Evolutionary conservation across 2,113 vertebrate genomes (phyloP), one percentile per base, ranked within the genome.

Genomic region (Malaclemys terrapin): DNA sequence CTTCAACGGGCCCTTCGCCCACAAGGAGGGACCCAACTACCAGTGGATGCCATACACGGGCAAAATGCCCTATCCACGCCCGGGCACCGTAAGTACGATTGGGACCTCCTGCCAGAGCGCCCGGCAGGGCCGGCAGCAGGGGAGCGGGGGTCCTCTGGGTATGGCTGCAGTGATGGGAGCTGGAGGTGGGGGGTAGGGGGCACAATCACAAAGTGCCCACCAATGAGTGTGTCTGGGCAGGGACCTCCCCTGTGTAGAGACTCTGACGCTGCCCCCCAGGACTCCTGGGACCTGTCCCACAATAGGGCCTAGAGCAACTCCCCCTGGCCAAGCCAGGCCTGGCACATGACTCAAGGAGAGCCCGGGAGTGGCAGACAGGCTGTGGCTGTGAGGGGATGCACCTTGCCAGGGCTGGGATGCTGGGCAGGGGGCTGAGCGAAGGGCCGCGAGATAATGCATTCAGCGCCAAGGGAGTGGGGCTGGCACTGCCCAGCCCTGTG

Each of bases 11-110:
- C 99, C 99, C 76, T 99, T 99, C 11, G 99, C 99, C 1, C 99
- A 99, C 98, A 99, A 99, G 94, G 99, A 99, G 86, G 99, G 99
- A 24, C 99, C 99, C 95, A 99, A 99, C 97, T 99, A 99, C 97
- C 99, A 99, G 97, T 99, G 99, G 99, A 99, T 99, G 98, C 99
- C 99, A 49, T 99, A 99, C 97, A 98, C 98, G 0, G 99, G 99
- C 91, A 99, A 99, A 98, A 99, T 99, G 97, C 99, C 99, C 16
- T 99, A 99, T 90, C 99, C 99, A 35, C 98, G 99, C 35, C 99
- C 99, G 0, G 99, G 99, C 97, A 99, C 99, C 1, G 99, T 99
- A 95, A 98, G 99, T 89, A 90, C 8, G 25, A n/a, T 3, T 3
- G 0, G 0, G 72, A 31, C n/a, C 25, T 20, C 45, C 5, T 24